A percentile compares a stretch with the other conserved stretches of the same genome.
Evolutionary conservation across 2,888 invertebrate species (phyloP).

Genomic region (Cheilosia variabilis): DNA sequence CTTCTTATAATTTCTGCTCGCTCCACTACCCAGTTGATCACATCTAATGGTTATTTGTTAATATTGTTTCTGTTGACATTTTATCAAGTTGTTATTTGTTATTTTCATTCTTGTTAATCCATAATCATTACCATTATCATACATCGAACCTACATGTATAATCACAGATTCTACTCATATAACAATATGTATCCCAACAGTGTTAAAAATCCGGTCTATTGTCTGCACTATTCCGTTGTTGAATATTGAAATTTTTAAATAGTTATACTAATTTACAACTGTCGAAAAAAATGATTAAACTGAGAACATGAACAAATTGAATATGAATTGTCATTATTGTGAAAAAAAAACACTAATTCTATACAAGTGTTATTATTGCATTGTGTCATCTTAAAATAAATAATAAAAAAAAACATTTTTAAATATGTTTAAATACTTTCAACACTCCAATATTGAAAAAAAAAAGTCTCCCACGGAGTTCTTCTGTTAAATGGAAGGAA

Average conservation of each 20-base stretch:
- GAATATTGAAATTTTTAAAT: slow-evolving; percentile 20
- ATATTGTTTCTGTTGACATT: slow-evolving; percentile 57
- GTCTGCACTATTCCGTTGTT: slow-evolving; percentile 23
- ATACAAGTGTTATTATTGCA: slow-evolving; percentile 33
- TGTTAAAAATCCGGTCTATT: neutral
- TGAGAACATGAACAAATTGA: slow-evolving; percentile 66
- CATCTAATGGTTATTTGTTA: slow-evolving; percentile 40
- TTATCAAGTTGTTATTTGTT: slow-evolving; percentile 66
- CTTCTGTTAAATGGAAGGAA: neutral
- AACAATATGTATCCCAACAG: neutral
- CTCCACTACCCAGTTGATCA: slow-evolving; percentile 34
- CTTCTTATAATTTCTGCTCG: slow-evolving; percentile 27
- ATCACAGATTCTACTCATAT: neutral
- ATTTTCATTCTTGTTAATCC: slow-evolving; percentile 62
- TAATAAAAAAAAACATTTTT: neutral
- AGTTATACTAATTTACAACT: slow-evolving; percentile 21
- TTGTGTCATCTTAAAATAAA: slow-evolving; percentile 63
- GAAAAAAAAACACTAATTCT: slow-evolving; percentile 23
- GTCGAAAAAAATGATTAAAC: slow-evolving; percentile 69
- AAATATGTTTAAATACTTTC: slow-evolving; percentile 14
- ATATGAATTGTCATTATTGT: slow-evolving; percentile 50
- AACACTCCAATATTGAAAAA: slow-evolving; percentile 53
- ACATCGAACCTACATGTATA: slow-evolving; percentile 13
- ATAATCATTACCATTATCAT: slow-evolving; percentile 38
- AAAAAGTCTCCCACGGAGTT: neutral